Evolutionary conservation across 2,797 vertebrate species (phyloP).

Genomic region (Orientallactaga sibirica): DNA sequence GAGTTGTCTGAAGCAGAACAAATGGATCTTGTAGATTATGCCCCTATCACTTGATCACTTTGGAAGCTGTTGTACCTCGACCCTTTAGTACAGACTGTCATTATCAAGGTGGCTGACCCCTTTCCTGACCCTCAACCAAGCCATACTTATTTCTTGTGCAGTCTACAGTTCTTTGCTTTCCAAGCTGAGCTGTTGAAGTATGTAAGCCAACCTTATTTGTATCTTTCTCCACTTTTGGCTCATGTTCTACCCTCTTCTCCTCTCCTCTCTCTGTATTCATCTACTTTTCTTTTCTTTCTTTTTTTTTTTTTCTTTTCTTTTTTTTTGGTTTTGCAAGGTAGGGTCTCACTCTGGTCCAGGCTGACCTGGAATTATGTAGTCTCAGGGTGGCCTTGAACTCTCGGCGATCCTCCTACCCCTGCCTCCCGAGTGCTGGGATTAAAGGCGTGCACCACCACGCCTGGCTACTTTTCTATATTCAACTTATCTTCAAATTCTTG

Average conservation of each 20-base stretch:
- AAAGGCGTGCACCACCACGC: too few species aligned
- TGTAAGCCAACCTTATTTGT: neutral
- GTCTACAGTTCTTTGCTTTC: too few species aligned
- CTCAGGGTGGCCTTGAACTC: too few species aligned
- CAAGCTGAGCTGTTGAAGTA: too few species aligned
- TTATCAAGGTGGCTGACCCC: neutral
- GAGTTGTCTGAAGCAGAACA: conserved; percentile 6
- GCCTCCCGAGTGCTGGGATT: too few species aligned
- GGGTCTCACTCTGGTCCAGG: too few species aligned
- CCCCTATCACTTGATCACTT: neutral
- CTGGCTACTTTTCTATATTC: neutral
- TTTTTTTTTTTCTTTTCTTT: too few species aligned
- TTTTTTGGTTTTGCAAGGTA: too few species aligned
- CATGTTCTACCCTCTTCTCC: neutral
- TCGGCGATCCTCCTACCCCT: too few species aligned
- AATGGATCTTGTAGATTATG: neutral
- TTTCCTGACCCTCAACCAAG: neutral
- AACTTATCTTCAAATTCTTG: neutral
- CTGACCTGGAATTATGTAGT: too few species aligned
- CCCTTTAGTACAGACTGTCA: neutral
- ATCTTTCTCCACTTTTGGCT: neutral
- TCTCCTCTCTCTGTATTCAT: neutral
- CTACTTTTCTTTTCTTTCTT: neutral
- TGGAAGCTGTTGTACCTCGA: neutral
- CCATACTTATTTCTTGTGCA: neutral